phyloP scores from a whole-genome alignment of 2,888 invertebrate genomes.

The Agelastica alni region DNA sequence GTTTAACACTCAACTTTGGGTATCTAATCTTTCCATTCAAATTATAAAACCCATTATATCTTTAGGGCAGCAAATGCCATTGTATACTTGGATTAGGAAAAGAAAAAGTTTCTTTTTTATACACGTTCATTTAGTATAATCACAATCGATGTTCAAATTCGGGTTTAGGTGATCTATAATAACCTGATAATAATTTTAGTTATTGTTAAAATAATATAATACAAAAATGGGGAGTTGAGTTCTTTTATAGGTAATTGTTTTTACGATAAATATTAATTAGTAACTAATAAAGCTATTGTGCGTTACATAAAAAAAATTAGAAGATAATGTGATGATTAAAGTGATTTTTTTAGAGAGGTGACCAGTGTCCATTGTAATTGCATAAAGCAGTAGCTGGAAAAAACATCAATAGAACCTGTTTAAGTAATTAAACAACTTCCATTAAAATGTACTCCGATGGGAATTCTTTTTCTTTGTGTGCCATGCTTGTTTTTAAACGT shows the following conservation, averaged over 20 bases:
- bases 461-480: no score
- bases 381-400: constrained; percentile 2
- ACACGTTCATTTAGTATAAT: constrained; percentile 24
- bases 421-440: constrained; percentile 2
- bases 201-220: constrained; percentile 14
- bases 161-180: constrained; percentile 25
- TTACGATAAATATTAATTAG: constrained; percentile 20
- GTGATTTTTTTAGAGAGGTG: neutral
- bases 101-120: constrained; percentile 28
- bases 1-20: constrained; percentile 41
- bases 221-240: constrained; percentile 6
- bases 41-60: constrained; percentile 51
- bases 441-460: no score
- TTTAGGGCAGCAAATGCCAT: constrained; percentile 33
- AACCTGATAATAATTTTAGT: constrained; percentile 28
- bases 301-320: neutral
- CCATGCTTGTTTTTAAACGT: no score
- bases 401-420: constrained; percentile 7
- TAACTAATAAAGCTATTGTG: constrained; percentile 18
- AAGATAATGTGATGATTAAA: constrained; percentile 3
- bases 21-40: constrained; percentile 53
- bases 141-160: constrained; percentile 26
- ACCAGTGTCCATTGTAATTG: neutral
- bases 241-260: constrained; percentile 10
- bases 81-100: constrained; percentile 34